Evolutionary conservation across 2,797 vertebrate species (phyloP).

Genomic region (Peromyscus attwateri): DNA sequence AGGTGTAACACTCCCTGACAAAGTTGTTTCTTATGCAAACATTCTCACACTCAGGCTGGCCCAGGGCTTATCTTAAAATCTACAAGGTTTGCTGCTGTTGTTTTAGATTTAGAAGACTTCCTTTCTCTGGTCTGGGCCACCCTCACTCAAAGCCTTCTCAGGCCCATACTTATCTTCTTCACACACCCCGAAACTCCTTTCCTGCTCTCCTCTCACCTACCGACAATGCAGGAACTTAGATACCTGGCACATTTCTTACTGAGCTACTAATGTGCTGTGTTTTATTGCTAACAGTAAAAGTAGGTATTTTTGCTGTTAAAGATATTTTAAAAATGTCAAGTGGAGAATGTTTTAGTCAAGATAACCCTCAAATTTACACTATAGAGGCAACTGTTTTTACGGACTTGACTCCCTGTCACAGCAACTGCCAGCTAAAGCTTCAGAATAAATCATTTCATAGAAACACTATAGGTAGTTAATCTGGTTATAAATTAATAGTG

Average conservation of each 20-base stretch:
- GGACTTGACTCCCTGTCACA: neutral
- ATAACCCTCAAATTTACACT: neutral
- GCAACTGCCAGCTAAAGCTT: neutral
- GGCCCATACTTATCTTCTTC: neutral
- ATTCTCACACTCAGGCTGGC: conserved; percentile 68
- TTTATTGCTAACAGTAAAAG: neutral
- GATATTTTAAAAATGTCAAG: conserved; percentile 19
- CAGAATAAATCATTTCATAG: neutral
- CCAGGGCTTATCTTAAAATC: conserved; percentile 31
- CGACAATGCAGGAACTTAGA: neutral
- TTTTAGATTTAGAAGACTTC: neutral
- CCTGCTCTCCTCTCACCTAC: neutral
- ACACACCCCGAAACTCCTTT: conserved; percentile 55
- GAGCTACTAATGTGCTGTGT: neutral
- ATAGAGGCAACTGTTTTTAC: neutral
- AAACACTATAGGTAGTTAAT: neutral
- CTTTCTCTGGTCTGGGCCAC: neutral
- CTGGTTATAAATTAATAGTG: neutral
- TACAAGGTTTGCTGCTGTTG: neutral
- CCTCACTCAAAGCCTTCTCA: neutral
- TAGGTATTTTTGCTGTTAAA: neutral
- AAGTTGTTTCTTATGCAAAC: conserved; percentile 45
- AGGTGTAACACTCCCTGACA: conserved; percentile 47
- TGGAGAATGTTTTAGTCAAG: neutral
- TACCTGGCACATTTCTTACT: neutral